Evolutionary conservation across 2,888 invertebrate genomes (phyloP), one percentile per base, ranked within the genome.

Genomic region (Harpagoxenus sublaevis): DNA sequence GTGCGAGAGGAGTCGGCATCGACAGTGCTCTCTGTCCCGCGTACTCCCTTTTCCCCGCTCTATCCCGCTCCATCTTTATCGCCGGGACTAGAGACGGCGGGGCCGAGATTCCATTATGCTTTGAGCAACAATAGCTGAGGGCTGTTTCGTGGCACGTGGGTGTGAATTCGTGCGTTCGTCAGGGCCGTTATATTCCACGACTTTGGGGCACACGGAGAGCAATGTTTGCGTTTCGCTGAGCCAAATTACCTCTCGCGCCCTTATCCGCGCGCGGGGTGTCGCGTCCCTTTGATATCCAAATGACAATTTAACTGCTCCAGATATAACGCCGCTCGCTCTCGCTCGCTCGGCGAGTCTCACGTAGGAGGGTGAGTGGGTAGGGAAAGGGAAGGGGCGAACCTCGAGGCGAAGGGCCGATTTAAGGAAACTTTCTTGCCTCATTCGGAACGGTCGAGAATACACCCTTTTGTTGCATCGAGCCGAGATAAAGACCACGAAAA

Each of bases 81-180:
- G 81, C 79, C 84, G 78, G 88, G 89, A 86, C 91, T 90, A 90
- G 92, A 88, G 87, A 87, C 91, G 90, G 89, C 92, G 90, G 91
- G 92, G 89, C 93, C 92, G 94, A 93, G 94, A 95, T 95, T 95
- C 95, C 94, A 95, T 95, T 94, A 95, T 94, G 94, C 94, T 94
- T 94, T 92, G 94, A 94, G 94, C 94, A 94, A 95, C 95, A 94
- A 95, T 95, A 94, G 95, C 95, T 94, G 92, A 94, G 94, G 95
- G 95, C 95, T 94, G 94, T 95, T 94, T 93, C 93, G 92, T 90
- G 92, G 90, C 88, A 89, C 91, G 92, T 92, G 94, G 92, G 94
- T 94, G 94, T 94, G 94, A 94, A 94, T 94, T 91, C 92, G 94
- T 93, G 93, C 92, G 93, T 93, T 94, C 94, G 94, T 93, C 93